These are phyloP conservation scores for Manis javanica DNA, from an alignment of 2,797 vertebrate genomes.

Conservation along the genomic window DNA sequence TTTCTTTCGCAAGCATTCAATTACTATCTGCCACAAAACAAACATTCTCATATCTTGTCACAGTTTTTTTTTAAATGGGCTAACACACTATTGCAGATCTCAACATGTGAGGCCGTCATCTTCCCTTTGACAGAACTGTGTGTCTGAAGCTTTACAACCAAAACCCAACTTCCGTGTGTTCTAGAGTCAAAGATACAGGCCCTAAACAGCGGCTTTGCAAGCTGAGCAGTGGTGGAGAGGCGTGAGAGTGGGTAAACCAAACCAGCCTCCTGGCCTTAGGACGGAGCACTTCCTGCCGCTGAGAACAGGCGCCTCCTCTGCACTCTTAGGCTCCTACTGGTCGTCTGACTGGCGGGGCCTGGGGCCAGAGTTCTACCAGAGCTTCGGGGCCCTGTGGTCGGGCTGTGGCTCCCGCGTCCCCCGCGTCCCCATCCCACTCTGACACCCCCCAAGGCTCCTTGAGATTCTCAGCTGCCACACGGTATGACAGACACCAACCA, in stretches of 20 bases:
- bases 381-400: rapidly evolving
- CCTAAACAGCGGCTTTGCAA: neutral
- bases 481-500: neutral
- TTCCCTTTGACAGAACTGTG: neutral
- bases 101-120: neutral
- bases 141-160: constrained; percentile 25
- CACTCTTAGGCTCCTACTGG: neutral
- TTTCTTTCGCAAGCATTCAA: constrained; percentile 37
- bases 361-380: neutral
- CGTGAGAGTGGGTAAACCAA: neutral
- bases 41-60: neutral
- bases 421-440: neutral
- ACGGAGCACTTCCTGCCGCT: no score
- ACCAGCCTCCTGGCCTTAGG: neutral
- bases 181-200: neutral
- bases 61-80: neutral
- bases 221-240: neutral
- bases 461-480: neutral
- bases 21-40: neutral
- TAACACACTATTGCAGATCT: constrained; percentile 22
- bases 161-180: neutral
- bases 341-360: neutral
- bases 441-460: neutral
- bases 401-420: neutral
- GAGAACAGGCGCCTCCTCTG: neutral